Percentiles rank a stretch among this genome's conserved stretches.
Evolutionary conservation across 2,888 invertebrate species (phyloP).

Genomic region (Microplitis manilae): DNA sequence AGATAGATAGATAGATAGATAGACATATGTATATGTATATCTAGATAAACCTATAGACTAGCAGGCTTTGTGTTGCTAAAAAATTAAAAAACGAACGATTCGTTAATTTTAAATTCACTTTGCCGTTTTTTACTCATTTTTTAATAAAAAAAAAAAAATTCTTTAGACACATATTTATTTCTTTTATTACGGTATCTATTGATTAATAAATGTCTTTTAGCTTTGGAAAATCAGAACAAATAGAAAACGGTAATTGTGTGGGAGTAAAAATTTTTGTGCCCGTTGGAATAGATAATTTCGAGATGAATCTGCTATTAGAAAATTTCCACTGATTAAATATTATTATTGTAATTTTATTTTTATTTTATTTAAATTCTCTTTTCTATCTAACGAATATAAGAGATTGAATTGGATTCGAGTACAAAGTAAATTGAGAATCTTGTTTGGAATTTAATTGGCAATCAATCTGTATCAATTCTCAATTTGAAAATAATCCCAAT

Average conservation of each 20-base stretch:
- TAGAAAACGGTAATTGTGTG: too few species aligned
- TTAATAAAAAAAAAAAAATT: background rate
- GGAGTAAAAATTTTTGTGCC: too few species aligned
- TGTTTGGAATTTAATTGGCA: conserved; percentile 16
- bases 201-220: background rate
- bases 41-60: conserved; percentile 5
- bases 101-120: background rate
- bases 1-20: background rate
- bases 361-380: background rate
- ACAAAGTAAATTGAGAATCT: conserved; percentile 20
- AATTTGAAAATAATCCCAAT: background rate
- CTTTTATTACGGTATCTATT: too few species aligned
- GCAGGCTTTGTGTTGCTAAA: background rate
- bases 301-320: too few species aligned
- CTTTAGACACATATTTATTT: too few species aligned
- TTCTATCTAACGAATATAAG: background rate
- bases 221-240: too few species aligned
- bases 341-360: background rate
- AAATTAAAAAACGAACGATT: conserved; percentile 11
- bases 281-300: too few species aligned
- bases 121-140: background rate
- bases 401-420: background rate
- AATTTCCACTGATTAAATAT: too few species aligned
- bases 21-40: background rate
- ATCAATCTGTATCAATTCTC: conserved; percentile 4